These are phyloP conservation scores for Melipona quadrifasciata DNA, from an alignment of 1,140 invertebrate genomes.

Conservation along the genomic window DNA sequence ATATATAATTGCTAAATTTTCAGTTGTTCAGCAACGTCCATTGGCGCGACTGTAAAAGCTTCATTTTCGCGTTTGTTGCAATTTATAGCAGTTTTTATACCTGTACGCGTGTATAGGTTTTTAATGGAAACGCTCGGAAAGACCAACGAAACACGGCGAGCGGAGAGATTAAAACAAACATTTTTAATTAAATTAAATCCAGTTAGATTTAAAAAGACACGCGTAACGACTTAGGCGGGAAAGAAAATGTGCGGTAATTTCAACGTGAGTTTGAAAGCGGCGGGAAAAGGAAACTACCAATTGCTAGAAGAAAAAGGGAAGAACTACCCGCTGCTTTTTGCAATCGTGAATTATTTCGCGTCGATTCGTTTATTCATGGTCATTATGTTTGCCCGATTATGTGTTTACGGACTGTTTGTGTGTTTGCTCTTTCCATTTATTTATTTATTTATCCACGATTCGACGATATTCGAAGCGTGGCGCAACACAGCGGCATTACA, in stretches of 20 bases:
- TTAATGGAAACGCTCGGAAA: background rate
- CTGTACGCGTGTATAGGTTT: background rate
- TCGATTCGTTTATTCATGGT: background rate
- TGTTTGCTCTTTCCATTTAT: background rate
- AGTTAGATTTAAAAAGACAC: too few relatives aligned
- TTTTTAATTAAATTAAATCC: background rate
- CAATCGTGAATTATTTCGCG: background rate
- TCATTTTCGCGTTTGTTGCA: too few relatives aligned
- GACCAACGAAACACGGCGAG: background rate
- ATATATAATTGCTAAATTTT: too few relatives aligned
- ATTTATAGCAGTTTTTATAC: background rate
- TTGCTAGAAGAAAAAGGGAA: too few relatives aligned
- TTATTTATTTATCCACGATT: background rate
- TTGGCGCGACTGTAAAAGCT: too few relatives aligned
- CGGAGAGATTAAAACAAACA: background rate
- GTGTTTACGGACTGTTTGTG: background rate
- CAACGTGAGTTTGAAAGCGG: background rate
- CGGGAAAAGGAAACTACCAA: background rate
- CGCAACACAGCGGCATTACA: background rate
- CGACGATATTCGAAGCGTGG: background rate
- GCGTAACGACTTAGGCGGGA: background rate
- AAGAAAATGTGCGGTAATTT: background rate
- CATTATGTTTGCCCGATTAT: background rate
- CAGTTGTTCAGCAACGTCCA: too few relatives aligned
- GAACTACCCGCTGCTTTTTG: background rate